Conservation (phyloP, 2,797 vertebrate species). For the Sebastes oblongus region DNA sequence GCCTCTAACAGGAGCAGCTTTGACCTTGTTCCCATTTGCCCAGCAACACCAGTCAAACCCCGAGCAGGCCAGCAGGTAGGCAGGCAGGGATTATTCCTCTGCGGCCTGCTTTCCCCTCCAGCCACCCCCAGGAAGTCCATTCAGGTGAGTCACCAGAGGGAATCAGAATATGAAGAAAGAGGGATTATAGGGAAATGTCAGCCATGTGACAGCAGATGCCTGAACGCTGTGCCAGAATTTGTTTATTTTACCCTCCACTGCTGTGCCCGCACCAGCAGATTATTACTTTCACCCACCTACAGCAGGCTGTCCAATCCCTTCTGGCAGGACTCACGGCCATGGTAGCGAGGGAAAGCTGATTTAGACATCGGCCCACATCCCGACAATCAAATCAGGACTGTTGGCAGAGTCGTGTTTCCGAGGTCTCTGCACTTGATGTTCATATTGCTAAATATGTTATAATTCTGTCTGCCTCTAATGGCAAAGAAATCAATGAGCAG, state of each 20-base stretch:
- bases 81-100: constrained; percentile 9
- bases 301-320: constrained; percentile 47
- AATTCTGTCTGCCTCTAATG: not conserved
- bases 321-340: constrained; percentile 29
- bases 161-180: constrained; percentile 39
- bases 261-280: constrained; percentile 44
- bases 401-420: constrained; percentile 6
- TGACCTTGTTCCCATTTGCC: constrained; percentile 50
- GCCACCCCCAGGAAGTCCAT: constrained; percentile 23
- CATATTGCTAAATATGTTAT: not conserved
- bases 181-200: constrained; percentile 47
- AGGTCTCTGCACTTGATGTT: not conserved
- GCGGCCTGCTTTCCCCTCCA: constrained; percentile 20
- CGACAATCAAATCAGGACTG: constrained; percentile 47
- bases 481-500: not conserved
- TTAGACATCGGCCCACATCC: constrained; percentile 54
- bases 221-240: constrained; percentile 38
- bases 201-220: constrained; percentile 43
- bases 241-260: constrained; percentile 37
- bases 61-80: not conserved
- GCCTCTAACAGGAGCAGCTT: constrained; percentile 3
- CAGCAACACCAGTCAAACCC: constrained; percentile 16
- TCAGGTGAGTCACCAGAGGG: constrained; percentile 55
- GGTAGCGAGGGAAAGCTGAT: constrained; percentile 53
- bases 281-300: constrained; percentile 61